Evolutionary conservation across 1,140 invertebrate species (phyloP).

Genomic region (Asbolus verrucosus): DNA sequence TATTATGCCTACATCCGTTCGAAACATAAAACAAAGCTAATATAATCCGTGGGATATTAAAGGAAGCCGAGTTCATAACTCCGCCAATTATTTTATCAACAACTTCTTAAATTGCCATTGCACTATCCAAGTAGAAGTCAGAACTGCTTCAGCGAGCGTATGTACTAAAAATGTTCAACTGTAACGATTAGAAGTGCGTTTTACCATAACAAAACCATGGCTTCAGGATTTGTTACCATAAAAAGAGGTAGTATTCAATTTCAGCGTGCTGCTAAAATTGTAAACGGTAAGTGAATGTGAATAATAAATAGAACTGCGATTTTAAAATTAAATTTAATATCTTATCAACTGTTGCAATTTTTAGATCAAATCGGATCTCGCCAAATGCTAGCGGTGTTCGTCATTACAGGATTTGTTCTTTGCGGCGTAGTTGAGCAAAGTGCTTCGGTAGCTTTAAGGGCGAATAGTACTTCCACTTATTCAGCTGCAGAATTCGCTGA

Average conservation of each 20-base stretch:
- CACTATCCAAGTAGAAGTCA: background rate
- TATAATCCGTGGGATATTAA: conserved; percentile 15
- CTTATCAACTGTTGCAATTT: conserved; percentile 16
- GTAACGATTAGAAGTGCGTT: too few relatives aligned
- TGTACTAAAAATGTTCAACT: conserved; percentile 1
- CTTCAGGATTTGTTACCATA: conserved; percentile 59
- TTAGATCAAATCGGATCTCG: conserved; percentile 69
- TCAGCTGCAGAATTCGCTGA: conserved; percentile 65
- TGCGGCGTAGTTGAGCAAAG: conserved; percentile 70
- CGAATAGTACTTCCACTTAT: conserved; percentile 64
- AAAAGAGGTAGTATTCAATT: conserved; percentile 71
- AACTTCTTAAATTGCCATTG: conserved; percentile 37
- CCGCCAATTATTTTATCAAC: conserved; percentile 43
- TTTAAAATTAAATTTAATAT: conserved; percentile 32
- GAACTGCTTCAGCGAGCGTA: too few relatives aligned
- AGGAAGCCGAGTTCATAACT: conserved; percentile 11
- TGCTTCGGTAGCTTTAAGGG: conserved; percentile 69
- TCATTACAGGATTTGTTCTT: conserved; percentile 70
- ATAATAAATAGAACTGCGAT: too few relatives aligned
- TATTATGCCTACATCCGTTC: too few relatives aligned
- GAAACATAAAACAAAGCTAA: too few relatives aligned
- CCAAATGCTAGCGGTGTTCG: conserved; percentile 67
- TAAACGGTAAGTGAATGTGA: conserved; percentile 68
- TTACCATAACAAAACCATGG: conserved; percentile 19
- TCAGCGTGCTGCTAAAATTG: conserved; percentile 69